phyloP scores from a whole-genome alignment of 2,888 invertebrate species.

The Athalia circularis region DNA sequence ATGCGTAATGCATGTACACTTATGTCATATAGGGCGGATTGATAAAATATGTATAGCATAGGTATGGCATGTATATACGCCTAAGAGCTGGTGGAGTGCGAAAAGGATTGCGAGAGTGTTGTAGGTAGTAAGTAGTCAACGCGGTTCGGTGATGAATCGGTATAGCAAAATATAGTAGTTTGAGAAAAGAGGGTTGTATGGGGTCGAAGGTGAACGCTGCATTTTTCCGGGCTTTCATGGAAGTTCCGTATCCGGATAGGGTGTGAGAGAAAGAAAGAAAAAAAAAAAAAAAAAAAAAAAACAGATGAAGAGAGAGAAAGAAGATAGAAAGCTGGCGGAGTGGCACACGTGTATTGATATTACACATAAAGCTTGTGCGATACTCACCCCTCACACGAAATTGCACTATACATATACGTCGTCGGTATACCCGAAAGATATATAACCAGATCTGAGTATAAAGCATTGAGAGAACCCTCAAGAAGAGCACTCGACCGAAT shows the following conservation, averaged over 20 bases:
- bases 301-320: too few relatives aligned
- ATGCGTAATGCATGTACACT: too few relatives aligned
- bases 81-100: slow-evolving; percentile 7
- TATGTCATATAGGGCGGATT: too few relatives aligned
- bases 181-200: background rate
- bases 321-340: background rate
- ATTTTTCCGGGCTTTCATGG: slow-evolving; percentile 12
- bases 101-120: slow-evolving; percentile 19
- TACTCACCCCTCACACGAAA: background rate
- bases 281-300: too few relatives aligned
- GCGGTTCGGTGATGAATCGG: slow-evolving; percentile 30
- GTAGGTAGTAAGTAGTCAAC: slow-evolving; percentile 32
- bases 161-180: background rate
- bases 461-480: background rate
- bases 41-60: background rate
- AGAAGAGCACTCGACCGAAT: slow-evolving; percentile 22
- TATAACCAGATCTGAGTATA: background rate
- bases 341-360: slow-evolving; percentile 7
- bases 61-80: background rate
- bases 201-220: background rate
- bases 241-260: background rate
- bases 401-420: too few relatives aligned
- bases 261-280: too few relatives aligned
- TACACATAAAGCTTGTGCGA: background rate
- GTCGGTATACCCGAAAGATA: too few relatives aligned